Evolutionary conservation across 2,888 invertebrate species (phyloP).

Genomic region (Macrophya alboannulata): DNA sequence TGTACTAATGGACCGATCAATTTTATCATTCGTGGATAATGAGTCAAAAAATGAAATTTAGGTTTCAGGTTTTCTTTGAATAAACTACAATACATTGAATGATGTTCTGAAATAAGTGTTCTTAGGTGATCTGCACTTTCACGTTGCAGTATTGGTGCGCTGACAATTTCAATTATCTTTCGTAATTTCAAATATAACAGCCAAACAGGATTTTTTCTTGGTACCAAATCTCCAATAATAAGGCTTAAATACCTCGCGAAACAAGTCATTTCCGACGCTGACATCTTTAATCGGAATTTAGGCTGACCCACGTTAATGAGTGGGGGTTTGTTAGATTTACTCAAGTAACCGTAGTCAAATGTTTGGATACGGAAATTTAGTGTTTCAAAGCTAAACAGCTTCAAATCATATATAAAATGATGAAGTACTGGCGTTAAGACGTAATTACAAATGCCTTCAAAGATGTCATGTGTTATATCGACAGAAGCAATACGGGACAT

Average conservation of each 20-base stretch:
- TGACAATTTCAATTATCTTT: constrained; percentile 23
- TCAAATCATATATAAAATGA: constrained; percentile 12
- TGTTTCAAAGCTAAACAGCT: constrained; percentile 52
- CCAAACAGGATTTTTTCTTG: constrained; percentile 7
- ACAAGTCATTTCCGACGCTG: constrained; percentile 56
- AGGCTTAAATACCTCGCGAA: constrained; percentile 36
- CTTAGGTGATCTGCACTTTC: background rate
- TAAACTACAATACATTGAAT: constrained; percentile 8
- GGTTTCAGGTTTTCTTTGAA: constrained; percentile 34
- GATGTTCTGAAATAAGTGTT: background rate
- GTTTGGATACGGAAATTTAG: constrained; percentile 34
- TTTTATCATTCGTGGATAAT: constrained; percentile 51
- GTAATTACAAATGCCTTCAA: constrained; percentile 15
- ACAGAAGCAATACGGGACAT: background rate
- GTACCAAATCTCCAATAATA: constrained; percentile 46
- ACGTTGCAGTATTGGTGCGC: background rate
- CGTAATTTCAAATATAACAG: background rate
- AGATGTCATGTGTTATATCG: background rate
- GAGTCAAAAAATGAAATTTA: constrained; percentile 57
- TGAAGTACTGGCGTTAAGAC: background rate
- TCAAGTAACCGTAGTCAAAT: constrained; percentile 52
- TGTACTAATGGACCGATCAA: constrained; percentile 51
- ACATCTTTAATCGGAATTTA: constrained; percentile 32
- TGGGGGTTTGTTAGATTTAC: constrained; percentile 40
- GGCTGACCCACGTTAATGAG: background rate